Conservation (phyloP, 1,140 invertebrate genomes). For the Drosophila novamexicana region DNA sequence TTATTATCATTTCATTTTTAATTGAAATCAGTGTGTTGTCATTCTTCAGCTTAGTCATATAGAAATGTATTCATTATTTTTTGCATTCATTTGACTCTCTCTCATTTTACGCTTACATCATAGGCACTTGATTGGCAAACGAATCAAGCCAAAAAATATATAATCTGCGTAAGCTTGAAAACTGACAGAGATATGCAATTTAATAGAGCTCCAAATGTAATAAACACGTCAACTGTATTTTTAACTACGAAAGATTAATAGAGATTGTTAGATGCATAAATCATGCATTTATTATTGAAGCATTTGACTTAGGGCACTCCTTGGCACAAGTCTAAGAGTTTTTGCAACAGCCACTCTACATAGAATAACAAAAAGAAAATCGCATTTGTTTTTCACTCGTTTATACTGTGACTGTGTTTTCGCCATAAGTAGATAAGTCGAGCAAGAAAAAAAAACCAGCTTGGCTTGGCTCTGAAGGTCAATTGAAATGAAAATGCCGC, state of each 20-base stretch:
- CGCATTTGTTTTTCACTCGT: slow-evolving; percentile 38
- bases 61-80: not conserved
- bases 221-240: not conserved
- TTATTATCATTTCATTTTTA: too few relatives aligned
- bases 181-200: not conserved
- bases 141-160: not conserved
- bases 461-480: slow-evolving; percentile 45
- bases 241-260: not conserved
- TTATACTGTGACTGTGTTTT: slow-evolving; percentile 18
- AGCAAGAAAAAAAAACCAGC: slow-evolving; percentile 19
- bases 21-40: not conserved
- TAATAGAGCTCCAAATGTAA: slow-evolving; percentile 2
- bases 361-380: slow-evolving; percentile 29
- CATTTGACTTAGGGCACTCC: not conserved
- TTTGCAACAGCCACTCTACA: slow-evolving; percentile 5
- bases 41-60: not conserved
- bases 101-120: not conserved
- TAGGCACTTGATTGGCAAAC: not conserved
- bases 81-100: slow-evolving; percentile 2
- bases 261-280: slow-evolving; percentile 30
- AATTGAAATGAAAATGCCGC: slow-evolving; percentile 43
- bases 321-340: slow-evolving; percentile 1
- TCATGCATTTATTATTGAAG: slow-evolving; percentile 30
- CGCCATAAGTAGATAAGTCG: slow-evolving; percentile 29
- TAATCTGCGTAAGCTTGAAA: not conserved